Evolutionary conservation across 2,797 vertebrate genomes (phyloP), one percentile per base, ranked within the genome.

Genomic region (Setipinna tenuifilis): DNA sequence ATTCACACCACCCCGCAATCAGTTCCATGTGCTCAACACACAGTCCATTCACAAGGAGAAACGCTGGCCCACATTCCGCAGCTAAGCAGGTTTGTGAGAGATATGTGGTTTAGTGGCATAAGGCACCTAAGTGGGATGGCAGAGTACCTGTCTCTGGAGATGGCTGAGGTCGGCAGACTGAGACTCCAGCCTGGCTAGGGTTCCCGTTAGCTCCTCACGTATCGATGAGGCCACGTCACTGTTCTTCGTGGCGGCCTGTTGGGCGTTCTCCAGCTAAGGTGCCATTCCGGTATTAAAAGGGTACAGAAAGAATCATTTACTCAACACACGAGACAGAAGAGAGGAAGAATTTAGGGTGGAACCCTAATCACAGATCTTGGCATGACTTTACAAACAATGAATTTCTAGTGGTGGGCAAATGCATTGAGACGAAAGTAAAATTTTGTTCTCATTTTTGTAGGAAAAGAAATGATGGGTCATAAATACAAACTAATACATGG

Each of bases 201-300:
- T 91, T 86, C 90, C 90, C 6, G 86, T 91, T 62, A 97, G 93
- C 85, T 98, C 96, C 0, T 96, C 96, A 85, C 83, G 94, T n/a
- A 94, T 94, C 31, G 93, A 91, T 0, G 83, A 93, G 17, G 92
- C 94, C 12, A 90, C 84, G 2, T 93, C 91, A 0, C 86, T 95
- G 5, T 93, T 95, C 88, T 93, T 96, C 84, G 91, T 28, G 0
- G 93, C 96, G 19, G 94, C 86, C 85, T 94, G 88, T 82, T 96
- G 94, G 0, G 95, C 95, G 11, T 96, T 97, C 89, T 97, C 94
- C 78, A 97, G 80, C 97, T 97, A 85, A 48, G n/a, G 21, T 4
- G 31, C 28, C 65, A 31, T 25, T n/a, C 28, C 25, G 31, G 28
- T 31, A 0, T 1, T 71, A 17, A 71, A 25, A 3, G 12, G 12